Base-by-base conservation (phyloP, 2,888 invertebrate species). In the Oxyscelio sp. region DNA sequence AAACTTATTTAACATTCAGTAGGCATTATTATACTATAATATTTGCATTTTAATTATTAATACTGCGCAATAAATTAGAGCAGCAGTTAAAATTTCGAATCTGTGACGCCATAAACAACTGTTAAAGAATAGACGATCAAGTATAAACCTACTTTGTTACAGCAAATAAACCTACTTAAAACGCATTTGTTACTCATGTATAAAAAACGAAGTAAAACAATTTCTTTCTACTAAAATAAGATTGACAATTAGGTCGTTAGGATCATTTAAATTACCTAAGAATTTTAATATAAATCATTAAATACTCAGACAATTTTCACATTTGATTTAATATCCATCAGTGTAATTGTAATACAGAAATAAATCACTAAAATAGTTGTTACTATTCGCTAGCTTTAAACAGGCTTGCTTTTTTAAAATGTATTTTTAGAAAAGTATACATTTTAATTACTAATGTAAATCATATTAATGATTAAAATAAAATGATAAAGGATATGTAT, bases 111-210 rank as follows among this genome's bases (percentile, higher is more conserved):
- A n/a, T n/a, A n/a, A n/a, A n/a, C n/a, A n/a, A n/a, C n/a, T n/a
- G n/a, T n/a, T n/a, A n/a, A n/a, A n/a, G n/a, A 34, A 34, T 34
- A 34, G 34, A 34, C 9, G 34, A 8, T 88, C 87, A 34, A 34
- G 34, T 34, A 34, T 34, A 34, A 34, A 34, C 34, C 34, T 34
- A 34, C 34, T 34, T 34, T 34, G 34, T 9, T 34, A 11, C 6
- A 34, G 34, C 34, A 34, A 34, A 34, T 34, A 34, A 34, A 34
- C 34, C 34, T 34, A 34, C 34, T 34, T 34, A 34, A 8, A 34
- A 8, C 9, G 9, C 9, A 34, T 34, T 4, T 34, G 34, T 34
- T 34, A 34, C 34, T 9, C 34, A 34, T 34, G 34, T 11, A 34
- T 34, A 34, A 9, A 34, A 11, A 34, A 34, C 34, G 34, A 34